Base-by-base conservation (phyloP, 2,797 vertebrate species). In the Brachyalestes nurse region DNA sequence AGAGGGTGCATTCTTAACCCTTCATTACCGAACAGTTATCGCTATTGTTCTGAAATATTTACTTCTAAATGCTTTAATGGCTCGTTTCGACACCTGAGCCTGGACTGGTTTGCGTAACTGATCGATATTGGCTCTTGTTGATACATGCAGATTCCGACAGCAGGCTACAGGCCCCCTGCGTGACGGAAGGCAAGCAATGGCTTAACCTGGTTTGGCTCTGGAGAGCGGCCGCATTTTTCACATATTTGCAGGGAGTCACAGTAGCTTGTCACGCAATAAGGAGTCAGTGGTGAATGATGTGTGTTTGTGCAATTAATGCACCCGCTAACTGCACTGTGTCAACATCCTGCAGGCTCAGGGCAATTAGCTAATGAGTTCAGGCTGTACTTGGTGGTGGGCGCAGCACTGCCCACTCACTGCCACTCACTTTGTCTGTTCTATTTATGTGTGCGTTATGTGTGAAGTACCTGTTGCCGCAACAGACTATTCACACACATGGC, bases 261-360 rank as follows among this genome's bases (percentile, higher is more conserved):
- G 58, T n/a, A 40, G 45, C 13, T 77, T 77, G 61, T 80, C 73
- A 76, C 21, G 61, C 66, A 71, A 76, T 75, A 55, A 81, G 60
- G 64, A 12, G 60, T 75, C 62, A 81, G 72, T 62, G 34, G 65
- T 57, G 49, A 72, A 66, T 49, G 51, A 77, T 72, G 38, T 61
- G 64, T 70, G 42, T 64, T 81, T 42, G 58, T 45, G 28, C 65
- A 81, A 19, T 25, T 61, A 58, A 75, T 70, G 42, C 65, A 12
- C 19, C 6, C 28, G 21, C 25, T 49, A 23, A 19, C 16, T 49
- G 17, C 13, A 40, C 14, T 21, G 19, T 70, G 64, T 80, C 40
- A 38, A 34, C 19, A 75, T 80, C 64, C 23, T 75, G 79, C 42
- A 69, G 28, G 62, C 13, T 49, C 23, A 66, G 6, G 25, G 13